Evolutionary conservation across 2,113 vertebrate genomes (phyloP).

Genomic region (Phalacrocorax pelagicus): DNA sequence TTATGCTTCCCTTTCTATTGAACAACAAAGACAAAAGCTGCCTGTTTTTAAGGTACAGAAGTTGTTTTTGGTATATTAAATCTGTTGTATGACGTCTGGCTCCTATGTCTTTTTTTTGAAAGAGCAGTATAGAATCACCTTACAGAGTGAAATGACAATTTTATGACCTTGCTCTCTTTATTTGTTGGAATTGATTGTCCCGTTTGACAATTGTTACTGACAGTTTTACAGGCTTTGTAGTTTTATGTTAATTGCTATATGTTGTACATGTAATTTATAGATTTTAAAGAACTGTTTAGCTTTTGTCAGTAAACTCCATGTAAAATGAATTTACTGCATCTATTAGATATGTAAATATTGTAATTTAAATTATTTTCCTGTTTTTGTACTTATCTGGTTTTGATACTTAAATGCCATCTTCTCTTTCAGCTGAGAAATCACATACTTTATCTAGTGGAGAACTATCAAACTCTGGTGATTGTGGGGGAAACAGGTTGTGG

Average conservation of each 20-base stretch:
- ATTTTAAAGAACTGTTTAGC: not conserved
- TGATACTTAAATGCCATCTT: not conserved
- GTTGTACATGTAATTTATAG: not conserved
- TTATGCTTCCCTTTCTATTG: conserved; percentile 90
- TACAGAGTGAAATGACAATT: not conserved
- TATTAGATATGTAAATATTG: not conserved
- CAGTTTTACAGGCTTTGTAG: not conserved
- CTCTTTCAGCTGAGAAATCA: conserved; percentile 94
- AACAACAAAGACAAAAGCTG: conserved; percentile 96
- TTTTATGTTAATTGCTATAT: not conserved
- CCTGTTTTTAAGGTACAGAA: conserved; percentile 92
- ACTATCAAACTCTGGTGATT: conserved; percentile 93
- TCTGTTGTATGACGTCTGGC: not conserved
- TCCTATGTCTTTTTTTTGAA: not conserved
- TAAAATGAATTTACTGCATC: not conserved
- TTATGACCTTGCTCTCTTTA: not conserved
- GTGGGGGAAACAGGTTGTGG: conserved; percentile 98
- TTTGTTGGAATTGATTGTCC: not conserved
- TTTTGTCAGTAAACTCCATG: not conserved
- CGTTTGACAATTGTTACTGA: not conserved
- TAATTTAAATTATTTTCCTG: not conserved
- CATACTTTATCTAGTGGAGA: conserved; percentile 94
- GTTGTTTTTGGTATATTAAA: not conserved
- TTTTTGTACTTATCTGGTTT: not conserved
- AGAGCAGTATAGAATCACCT: not conserved